These are phyloP conservation scores for Caenorhabditis remanei DNA, from an alignment of 1,140 invertebrate species.

Conservation along the genomic window DNA sequence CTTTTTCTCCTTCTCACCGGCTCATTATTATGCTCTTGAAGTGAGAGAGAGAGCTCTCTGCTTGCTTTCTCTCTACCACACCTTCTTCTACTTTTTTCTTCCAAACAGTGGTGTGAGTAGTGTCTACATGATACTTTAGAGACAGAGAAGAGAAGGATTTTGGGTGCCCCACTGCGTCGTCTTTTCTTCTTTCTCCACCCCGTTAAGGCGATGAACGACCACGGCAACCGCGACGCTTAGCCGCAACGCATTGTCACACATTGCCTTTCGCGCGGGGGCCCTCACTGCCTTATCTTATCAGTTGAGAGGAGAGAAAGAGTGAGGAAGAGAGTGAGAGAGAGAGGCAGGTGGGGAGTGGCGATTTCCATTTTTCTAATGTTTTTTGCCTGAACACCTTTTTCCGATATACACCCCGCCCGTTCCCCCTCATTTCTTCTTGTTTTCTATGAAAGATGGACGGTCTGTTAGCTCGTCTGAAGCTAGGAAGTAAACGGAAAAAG, in stretches of 20 bases:
- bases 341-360: constrained; percentile 12
- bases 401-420: neutral
- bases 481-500: constrained; percentile 38
- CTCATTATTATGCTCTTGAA: constrained; percentile 15
- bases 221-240: constrained; percentile 38
- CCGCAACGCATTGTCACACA: constrained; percentile 36
- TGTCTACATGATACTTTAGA: constrained; percentile 44
- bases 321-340: neutral
- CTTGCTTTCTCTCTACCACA: neutral
- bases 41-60: neutral
- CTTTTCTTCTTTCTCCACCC: neutral
- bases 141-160: neutral
- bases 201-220: constrained; percentile 53
- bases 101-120: neutral
- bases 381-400: constrained; percentile 46
- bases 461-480: constrained; percentile 24
- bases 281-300: constrained; percentile 44
- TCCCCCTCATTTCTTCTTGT: neutral
- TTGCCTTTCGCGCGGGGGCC: neutral
- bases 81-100: constrained; percentile 1
- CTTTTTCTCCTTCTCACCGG: no score
- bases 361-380: constrained; percentile 23
- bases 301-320: neutral
- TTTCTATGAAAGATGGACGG: neutral
- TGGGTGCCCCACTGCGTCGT: neutral